phyloP scores from a whole-genome alignment of 2,888 invertebrate genomes.

The Tenthredo amoena region DNA sequence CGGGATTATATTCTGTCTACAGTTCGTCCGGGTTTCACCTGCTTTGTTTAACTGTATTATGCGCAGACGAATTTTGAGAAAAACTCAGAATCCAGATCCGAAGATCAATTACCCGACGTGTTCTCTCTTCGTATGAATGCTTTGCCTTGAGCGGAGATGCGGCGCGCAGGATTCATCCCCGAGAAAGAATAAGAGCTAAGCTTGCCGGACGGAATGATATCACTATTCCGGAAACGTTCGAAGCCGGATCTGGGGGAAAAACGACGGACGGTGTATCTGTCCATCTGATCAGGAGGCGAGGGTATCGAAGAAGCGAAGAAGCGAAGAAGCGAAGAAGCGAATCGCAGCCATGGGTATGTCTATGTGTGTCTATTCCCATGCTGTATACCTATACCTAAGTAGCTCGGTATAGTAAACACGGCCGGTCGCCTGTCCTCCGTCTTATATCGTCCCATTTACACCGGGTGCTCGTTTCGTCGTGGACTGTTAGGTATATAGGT shows the following conservation, averaged over 20 bases:
- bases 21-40: background rate
- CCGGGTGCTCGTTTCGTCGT: slow-evolving; percentile 55
- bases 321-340: slow-evolving; percentile 9
- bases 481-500: background rate
- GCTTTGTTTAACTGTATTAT: background rate
- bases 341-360: background rate
- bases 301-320: slow-evolving; percentile 31
- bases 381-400: background rate
- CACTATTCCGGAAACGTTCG: slow-evolving; percentile 47
- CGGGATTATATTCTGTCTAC: background rate
- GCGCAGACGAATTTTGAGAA: background rate
- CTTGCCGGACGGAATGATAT: slow-evolving; percentile 17
- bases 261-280: slow-evolving; percentile 33
- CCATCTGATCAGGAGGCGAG: slow-evolving; percentile 39
- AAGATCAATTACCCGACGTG: background rate
- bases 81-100: background rate
- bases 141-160: background rate
- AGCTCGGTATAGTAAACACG: slow-evolving; percentile 6
- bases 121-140: background rate
- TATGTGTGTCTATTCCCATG: background rate
- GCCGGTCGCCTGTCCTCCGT: slow-evolving; percentile 2
- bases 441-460: slow-evolving; percentile 62
- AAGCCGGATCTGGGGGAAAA: background rate
- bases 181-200: slow-evolving; percentile 10
- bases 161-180: background rate